A percentile compares a stretch with the other conserved stretches of the same genome.
Conservation (phyloP, 2,113 vertebrate genomes). For the Tetraodon nigroviridis region DNA sequence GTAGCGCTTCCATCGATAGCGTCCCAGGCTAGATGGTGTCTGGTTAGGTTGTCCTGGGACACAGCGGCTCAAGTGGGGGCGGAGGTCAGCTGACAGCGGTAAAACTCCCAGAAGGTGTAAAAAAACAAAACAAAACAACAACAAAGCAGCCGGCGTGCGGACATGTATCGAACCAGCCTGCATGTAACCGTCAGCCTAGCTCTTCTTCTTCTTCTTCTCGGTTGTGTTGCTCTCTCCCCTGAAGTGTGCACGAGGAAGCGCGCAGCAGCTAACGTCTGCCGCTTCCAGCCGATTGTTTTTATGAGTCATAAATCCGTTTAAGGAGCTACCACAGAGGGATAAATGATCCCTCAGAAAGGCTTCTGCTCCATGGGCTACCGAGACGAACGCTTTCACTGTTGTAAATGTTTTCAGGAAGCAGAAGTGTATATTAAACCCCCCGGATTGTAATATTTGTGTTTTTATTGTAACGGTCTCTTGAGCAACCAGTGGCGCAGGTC, state of each 20-base stretch:
- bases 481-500: neutral
- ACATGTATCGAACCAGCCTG: constrained; percentile 59
- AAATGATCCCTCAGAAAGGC: constrained; percentile 38
- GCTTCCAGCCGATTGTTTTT: constrained; percentile 50
- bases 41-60: too few relatives aligned
- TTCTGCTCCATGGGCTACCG: constrained; percentile 33
- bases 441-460: constrained; percentile 47
- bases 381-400: constrained; percentile 1
- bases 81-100: too few relatives aligned
- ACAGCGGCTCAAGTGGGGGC: too few relatives aligned
- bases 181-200: constrained; percentile 25
- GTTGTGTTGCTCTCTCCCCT: constrained; percentile 29
- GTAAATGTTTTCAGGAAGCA: constrained; percentile 46
- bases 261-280: constrained; percentile 24
- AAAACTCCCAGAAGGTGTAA: too few relatives aligned
- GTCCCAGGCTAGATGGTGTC: too few relatives aligned
- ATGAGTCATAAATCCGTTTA: constrained; percentile 61
- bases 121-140: too few relatives aligned
- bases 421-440: constrained; percentile 36
- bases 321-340: constrained; percentile 45
- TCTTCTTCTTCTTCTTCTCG: constrained; percentile 3
- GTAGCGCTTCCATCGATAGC: too few relatives aligned
- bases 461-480: constrained; percentile 16
- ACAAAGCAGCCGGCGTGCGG: constrained; percentile 51
- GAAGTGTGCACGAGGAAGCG: constrained; percentile 25